phyloP scores from a whole-genome alignment of 2,888 invertebrate genomes.

The Resseliella maxima region DNA sequence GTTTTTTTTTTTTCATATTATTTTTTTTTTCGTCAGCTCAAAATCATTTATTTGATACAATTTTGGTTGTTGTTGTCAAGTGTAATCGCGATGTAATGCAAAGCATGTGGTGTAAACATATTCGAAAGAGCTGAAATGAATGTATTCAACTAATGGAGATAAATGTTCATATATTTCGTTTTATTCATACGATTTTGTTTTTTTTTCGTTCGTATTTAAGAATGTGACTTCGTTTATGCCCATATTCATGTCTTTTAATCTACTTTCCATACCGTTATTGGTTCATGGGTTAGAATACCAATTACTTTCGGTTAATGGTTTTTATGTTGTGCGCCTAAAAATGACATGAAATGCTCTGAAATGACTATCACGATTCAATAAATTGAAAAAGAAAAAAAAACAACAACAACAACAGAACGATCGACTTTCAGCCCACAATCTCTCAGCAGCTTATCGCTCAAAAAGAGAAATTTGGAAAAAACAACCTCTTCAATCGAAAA shows the following conservation, averaged over 20 bases:
- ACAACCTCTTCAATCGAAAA: not conserved
- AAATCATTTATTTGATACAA: constrained; percentile 31
- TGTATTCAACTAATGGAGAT: not conserved
- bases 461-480: not conserved
- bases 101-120: not conserved
- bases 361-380: not conserved
- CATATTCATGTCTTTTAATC: constrained; percentile 25
- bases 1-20: not conserved
- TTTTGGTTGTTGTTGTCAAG: not conserved
- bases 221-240: not conserved
- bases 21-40: not conserved
- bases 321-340: too few species aligned
- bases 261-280: not conserved
- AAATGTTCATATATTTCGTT: not conserved
- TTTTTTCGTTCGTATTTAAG: not conserved
- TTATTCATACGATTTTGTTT: too few species aligned
- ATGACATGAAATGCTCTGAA: too few species aligned
- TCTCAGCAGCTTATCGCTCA: not conserved
- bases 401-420: not conserved
- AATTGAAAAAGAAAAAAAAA: not conserved
- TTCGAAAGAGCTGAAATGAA: not conserved
- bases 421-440: too few species aligned
- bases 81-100: not conserved
- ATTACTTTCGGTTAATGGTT: too few species aligned
- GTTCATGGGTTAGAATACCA: not conserved